Evolutionary conservation across 2,797 vertebrate species (phyloP), one percentile per base, ranked within the genome.

Genomic region (Sebastes nivosus): DNA sequence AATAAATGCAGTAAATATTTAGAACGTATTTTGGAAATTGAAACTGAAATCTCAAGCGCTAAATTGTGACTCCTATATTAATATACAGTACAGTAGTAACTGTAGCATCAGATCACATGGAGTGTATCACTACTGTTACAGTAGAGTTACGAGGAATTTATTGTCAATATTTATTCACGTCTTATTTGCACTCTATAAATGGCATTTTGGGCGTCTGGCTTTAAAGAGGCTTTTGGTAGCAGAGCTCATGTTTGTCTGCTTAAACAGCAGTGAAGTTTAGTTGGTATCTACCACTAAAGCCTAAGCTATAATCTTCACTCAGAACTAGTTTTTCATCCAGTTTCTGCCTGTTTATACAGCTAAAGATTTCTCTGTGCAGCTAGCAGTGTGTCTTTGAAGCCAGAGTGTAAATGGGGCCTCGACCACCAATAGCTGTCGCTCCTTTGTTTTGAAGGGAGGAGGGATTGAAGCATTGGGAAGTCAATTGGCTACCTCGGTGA

Each of bases 391-490:
- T 92, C 54, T 89, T 85, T 92, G 84, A 90, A 85, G 71, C 72
- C 67, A 83, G 69, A 79, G 70, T 89, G 67, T 86, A 83, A 83
- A 83, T 79, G 74, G 67, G 81, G 79, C 81, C 72, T 84, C 50
- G 5, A 76, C 82, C 80, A 90, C 75, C 88, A 91, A 93, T 88
- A 88, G 87, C 82, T 92, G 81, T 93, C 24, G 36, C 91, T 90
- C 75, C 88, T 95, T 89, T 94, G 85, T 95, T 93, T 94, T 93
- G 78, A 96, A 96, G 95, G 95, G 95, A 96, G 92, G 95, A 95
- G 85, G 95, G 95, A 92, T 91, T 94, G 93, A 95, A 95, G 92
- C 90, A 93, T 80, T 95, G 94, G 93, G 95, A 95, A 92, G 91
- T 95, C 92, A 95, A 75, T 94, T 95, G 94, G 94, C 93, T 93